Evolutionary conservation across 2,797 vertebrate species (phyloP).

Genomic region (Ciconia nigra): DNA sequence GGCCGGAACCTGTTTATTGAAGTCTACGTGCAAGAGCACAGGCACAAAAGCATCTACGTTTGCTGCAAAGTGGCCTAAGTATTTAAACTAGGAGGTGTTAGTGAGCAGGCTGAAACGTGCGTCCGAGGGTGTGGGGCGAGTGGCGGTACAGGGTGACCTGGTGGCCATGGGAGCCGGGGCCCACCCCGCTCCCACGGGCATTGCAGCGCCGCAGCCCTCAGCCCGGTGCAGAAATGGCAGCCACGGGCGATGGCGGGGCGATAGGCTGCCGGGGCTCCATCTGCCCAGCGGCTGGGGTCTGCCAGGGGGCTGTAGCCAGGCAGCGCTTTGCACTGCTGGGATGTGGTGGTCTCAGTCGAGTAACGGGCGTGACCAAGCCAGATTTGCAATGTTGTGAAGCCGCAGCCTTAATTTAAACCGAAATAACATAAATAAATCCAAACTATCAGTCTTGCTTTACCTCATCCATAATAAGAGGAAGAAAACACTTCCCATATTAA

Average conservation of each 20-base stretch:
- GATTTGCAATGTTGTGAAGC: not conserved
- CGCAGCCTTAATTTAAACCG: not conserved
- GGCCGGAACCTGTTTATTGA: not conserved
- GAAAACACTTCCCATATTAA: not conserved
- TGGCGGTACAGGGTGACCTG: not conserved
- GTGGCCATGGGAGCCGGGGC: fast-evolving
- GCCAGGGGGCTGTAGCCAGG: fast-evolving
- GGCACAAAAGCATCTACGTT: not conserved
- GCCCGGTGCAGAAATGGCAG: not conserved
- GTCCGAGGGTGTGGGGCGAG: fast-evolving
- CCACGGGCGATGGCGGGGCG: fast-evolving
- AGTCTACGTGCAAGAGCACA: not conserved
- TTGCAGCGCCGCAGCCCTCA: not conserved
- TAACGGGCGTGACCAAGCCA: fast-evolving
- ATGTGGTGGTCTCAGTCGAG: fast-evolving
- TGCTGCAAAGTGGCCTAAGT: not conserved
- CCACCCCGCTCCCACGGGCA: fast-evolving
- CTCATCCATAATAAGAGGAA: not conserved
- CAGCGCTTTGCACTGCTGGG: not conserved
- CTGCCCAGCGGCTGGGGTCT: not conserved
- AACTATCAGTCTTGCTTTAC: not conserved
- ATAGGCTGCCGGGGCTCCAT: not conserved
- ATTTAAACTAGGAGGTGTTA: not conserved
- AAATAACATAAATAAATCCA: not conserved
- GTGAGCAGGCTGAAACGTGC: not conserved